phyloP scores from a whole-genome alignment of 2,113 vertebrate species.

The Syngnathus scovelli region DNA sequence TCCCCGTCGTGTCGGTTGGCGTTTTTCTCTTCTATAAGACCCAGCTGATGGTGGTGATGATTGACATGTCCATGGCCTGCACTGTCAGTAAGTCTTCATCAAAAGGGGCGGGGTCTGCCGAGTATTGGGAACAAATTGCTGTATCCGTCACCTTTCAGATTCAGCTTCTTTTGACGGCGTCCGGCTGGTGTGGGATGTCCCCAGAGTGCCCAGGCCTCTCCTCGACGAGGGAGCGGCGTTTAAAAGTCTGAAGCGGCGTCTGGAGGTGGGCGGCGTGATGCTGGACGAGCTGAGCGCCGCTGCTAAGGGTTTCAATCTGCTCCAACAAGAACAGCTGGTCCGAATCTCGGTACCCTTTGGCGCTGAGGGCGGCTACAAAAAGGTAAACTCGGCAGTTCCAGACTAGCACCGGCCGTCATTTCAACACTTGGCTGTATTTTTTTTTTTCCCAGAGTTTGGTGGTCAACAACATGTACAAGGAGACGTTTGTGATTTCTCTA shows the following conservation, averaged over 20 bases:
- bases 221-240: constrained; percentile 13
- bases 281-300: constrained; percentile 15
- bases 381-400: constrained; percentile 17
- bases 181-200: constrained; percentile 40
- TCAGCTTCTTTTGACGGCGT: constrained; percentile 31
- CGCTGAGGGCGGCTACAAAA: constrained; percentile 46
- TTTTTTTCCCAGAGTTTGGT: constrained; percentile 41
- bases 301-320: constrained; percentile 30
- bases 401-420: neutral
- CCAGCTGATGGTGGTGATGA: constrained; percentile 43
- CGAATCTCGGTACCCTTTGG: constrained; percentile 47
- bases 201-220: constrained; percentile 30
- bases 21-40: constrained; percentile 42
- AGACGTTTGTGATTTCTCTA: constrained; percentile 39
- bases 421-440: neutral
- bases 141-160: constrained; percentile 13
- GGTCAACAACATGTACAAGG: constrained; percentile 45
- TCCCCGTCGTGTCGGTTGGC: constrained; percentile 35
- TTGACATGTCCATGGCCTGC: constrained; percentile 53
- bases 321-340: constrained; percentile 22
- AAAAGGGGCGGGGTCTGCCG: neutral
- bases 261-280: constrained; percentile 41
- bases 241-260: constrained; percentile 22
- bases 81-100: constrained; percentile 35
- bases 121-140: neutral